Base-by-base conservation (phyloP, 2,888 invertebrate genomes). In the Patella caerulea region DNA sequence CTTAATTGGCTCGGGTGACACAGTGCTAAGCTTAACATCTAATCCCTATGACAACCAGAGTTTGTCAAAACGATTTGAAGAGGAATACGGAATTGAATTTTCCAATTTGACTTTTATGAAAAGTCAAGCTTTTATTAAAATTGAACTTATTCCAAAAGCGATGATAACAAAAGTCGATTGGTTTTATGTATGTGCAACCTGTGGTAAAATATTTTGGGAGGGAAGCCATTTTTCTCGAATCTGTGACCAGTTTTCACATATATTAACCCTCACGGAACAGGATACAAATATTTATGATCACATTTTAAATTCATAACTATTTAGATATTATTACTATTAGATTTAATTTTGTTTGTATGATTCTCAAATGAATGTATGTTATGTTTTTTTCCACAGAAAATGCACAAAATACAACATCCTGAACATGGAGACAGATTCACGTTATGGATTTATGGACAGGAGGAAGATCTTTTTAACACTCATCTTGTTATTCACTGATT, bases 171-270 rank as follows among this genome's bases (percentile, higher is more conserved):
- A 92, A 76, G 92, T 93, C 34, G 93, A 94, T 76, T 84, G 93
- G 78, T 95, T 95, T 88, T 94, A 94, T 84, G 92, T 95, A 55
- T 96, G 96, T 92, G 94, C 94, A 83, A 90, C 88, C 53, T 96
- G 96, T 92, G 96, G 96, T 0, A 95, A 95, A 90, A 93, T 95
- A 74, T 95, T 94, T 90, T 96, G 96, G 95, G 94, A 95, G 82
- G 94, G 93, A 2, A 88, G 90, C 2, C 93, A 93, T 87, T 91
- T 93, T 81, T 83, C 81, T 12, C 77, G 83, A 34, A 86, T 90
- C 19, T 86, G 86, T 78, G 84, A 88, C 52, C 89, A 90, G 83
- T 90, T 89, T 77, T 83, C 86, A 5, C 85, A 88, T 83, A 85
- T 90, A 17, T 81, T 90, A 19, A 78, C 73, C 0, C 2, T 59